Conservation (phyloP, 2,797 vertebrate species). For the Sylvilagus floridanus region DNA sequence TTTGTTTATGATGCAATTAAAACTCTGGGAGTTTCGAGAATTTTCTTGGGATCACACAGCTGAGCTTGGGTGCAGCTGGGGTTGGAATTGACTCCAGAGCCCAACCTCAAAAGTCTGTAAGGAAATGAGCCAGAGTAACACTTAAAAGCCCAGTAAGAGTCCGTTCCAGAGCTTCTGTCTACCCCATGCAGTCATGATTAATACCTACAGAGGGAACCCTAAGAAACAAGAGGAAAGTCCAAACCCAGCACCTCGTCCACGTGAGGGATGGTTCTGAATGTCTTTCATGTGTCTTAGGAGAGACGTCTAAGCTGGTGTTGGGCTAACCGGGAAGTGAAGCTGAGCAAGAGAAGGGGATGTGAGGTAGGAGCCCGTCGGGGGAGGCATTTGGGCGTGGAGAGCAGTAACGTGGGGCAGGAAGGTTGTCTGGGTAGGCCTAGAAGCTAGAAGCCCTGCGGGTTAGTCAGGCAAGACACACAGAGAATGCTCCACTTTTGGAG, state of each 20-base stretch:
- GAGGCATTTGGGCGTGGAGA: neutral
- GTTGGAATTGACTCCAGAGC: neutral
- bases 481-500: neutral
- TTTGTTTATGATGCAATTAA: neutral
- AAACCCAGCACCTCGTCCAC: neutral
- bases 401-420: neutral
- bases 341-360: neutral
- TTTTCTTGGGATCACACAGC: neutral
- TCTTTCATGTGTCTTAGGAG: neutral
- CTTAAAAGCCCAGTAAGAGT: neutral
- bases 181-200: accelerated
- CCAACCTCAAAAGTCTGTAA: neutral
- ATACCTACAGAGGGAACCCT: neutral
- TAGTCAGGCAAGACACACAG: neutral
- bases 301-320: neutral
- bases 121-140: neutral
- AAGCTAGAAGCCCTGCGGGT: neutral
- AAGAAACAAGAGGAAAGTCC: neutral
- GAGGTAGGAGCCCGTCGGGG: neutral
- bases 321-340: neutral
- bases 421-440: neutral
- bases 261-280: neutral
- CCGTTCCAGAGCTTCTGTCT: neutral
- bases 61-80: neutral
- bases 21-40: neutral